Conservation (phyloP, 2,113 vertebrate species). For the Hippotragus niger region DNA sequence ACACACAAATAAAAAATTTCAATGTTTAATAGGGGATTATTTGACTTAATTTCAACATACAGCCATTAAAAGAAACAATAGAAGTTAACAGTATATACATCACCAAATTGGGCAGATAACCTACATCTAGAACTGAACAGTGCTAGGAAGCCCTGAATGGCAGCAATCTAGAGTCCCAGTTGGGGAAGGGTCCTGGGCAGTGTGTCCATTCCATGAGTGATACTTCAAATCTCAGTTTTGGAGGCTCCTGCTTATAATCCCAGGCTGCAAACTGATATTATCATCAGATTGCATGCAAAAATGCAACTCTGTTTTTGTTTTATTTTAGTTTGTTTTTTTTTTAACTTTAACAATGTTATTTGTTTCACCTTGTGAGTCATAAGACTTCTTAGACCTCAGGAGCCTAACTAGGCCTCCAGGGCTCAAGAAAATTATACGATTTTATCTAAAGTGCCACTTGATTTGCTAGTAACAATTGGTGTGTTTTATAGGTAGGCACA, state of each 20-base stretch:
- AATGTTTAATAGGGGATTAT: not conserved
- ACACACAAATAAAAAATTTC: not conserved
- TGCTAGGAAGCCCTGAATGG: not conserved
- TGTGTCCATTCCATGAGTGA: not conserved
- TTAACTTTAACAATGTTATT: not conserved
- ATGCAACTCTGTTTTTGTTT: not conserved
- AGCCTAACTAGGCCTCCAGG: not conserved
- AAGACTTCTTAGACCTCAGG: not conserved
- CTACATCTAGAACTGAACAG: not conserved
- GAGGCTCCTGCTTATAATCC: not conserved
- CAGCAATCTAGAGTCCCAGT: not conserved
- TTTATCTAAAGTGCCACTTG: not conserved
- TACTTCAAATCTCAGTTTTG: not conserved
- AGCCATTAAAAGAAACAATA: not conserved
- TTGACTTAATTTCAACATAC: not conserved
- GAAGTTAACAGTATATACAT: not conserved
- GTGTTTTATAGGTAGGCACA: not conserved
- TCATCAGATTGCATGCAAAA: not conserved
- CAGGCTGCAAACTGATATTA: not conserved
- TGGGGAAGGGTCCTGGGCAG: not conserved
- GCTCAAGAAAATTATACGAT: not conserved
- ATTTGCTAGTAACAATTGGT: not conserved
- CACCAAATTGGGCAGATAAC: not conserved
- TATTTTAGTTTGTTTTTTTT: not conserved
- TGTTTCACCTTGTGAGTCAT: not conserved